Conservation (phyloP, 2,888 invertebrate species). For the Catocala fraxini region DNA sequence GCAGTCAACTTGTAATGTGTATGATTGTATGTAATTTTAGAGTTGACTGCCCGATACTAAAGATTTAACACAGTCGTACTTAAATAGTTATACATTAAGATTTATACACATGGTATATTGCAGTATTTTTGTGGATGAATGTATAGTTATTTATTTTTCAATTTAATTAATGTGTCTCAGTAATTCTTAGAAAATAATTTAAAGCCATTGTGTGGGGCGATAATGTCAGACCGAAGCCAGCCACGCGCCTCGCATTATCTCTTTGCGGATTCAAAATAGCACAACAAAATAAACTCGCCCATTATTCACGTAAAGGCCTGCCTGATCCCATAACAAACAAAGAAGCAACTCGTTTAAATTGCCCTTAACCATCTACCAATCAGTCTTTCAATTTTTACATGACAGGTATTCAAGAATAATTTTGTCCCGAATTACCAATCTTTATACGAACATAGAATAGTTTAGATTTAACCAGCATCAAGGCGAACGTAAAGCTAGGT, state of each 20-base stretch:
- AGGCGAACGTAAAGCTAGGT: constrained; percentile 1
- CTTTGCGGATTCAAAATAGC: neutral
- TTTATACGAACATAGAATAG: neutral
- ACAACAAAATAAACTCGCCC: constrained; percentile 12
- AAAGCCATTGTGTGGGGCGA: neutral
- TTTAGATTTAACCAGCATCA: constrained; percentile 22
- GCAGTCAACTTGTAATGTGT: too few species aligned
- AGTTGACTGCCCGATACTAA: too few species aligned
- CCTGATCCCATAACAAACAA: constrained; percentile 15
- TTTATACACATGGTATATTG: too few species aligned
- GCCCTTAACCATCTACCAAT: constrained; percentile 39
- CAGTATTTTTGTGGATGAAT: too few species aligned
- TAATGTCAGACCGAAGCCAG: too few species aligned
- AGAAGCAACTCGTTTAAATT: constrained; percentile 20
- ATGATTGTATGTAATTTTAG: too few species aligned
- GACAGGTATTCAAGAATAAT: constrained; percentile 5
- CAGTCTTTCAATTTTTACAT: constrained; percentile 44
- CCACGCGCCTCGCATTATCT: neutral
- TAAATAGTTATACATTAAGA: too few species aligned
- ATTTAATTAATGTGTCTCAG: neutral
- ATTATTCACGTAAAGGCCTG: constrained; percentile 13
- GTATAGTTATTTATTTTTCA: too few species aligned
- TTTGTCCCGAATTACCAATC: neutral
- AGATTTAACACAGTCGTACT: too few species aligned
- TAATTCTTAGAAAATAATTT: neutral